Percentiles rank a stretch among this genome's conserved stretches.
Evolutionary conservation across 2,113 vertebrate species (phyloP).

Genomic region (Sylvilagus bachmani): DNA sequence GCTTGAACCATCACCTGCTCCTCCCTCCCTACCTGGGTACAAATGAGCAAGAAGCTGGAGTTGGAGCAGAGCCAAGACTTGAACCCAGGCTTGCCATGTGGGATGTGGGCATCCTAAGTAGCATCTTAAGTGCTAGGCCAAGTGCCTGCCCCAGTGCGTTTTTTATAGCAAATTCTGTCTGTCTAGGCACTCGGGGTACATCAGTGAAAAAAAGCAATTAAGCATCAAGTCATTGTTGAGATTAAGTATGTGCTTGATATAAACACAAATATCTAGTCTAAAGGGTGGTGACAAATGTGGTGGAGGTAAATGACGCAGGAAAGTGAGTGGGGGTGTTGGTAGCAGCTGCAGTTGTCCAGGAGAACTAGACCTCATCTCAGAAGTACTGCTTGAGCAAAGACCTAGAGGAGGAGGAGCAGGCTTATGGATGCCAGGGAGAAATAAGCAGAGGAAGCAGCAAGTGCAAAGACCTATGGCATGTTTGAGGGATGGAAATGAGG

Average conservation of each 20-base stretch:
- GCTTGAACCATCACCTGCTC: no score
- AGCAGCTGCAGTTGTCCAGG: neutral
- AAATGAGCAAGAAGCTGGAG: no score
- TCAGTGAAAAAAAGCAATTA: neutral
- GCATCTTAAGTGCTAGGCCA: no score
- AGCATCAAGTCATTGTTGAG: constrained; percentile 4
- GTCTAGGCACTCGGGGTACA: neutral
- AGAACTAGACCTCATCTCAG: neutral
- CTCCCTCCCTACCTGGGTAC: no score
- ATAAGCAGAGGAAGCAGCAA: neutral
- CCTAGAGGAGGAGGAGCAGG: neutral
- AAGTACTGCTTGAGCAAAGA: neutral
- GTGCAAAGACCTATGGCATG: neutral
- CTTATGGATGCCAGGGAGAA: neutral
- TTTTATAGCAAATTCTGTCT: neutral
- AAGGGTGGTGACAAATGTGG: neutral
- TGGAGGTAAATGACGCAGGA: neutral
- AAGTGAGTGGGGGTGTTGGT: neutral
- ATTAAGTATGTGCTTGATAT: constrained; percentile 3
- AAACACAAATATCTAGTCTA: neutral
- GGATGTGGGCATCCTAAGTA: no score
- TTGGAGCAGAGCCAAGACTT: no score
- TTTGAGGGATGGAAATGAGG: neutral
- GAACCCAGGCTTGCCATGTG: no score
- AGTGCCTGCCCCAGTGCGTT: neutral